phyloP scores from a whole-genome alignment of 2,888 invertebrate species.

The Malacosoma neustria region DNA sequence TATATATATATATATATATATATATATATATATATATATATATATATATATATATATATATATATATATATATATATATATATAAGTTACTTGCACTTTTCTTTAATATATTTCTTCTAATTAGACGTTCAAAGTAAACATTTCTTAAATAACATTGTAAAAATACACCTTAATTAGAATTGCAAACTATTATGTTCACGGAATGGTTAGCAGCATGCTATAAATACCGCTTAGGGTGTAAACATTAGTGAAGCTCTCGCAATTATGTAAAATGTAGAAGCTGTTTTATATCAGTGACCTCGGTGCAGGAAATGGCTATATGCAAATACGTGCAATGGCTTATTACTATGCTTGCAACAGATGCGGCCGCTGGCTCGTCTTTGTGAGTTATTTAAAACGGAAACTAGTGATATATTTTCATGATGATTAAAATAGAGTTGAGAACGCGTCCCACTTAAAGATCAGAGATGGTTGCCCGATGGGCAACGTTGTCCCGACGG shows the following conservation, averaged over 20 bases:
- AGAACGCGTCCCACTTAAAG: slow-evolving; percentile 1
- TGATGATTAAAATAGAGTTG: background rate
- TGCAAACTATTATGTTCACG: background rate
- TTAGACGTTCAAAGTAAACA: no score
- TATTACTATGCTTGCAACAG: slow-evolving; percentile 13
- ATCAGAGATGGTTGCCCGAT: no score
- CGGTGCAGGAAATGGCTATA: slow-evolving; percentile 26
- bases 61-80: no score
- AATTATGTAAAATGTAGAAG: background rate
- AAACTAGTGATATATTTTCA: background rate
- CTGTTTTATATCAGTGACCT: slow-evolving; percentile 13
- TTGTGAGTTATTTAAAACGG: background rate
- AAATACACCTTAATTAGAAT: background rate
- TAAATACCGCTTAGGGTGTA: background rate
- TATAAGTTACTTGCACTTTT: no score
- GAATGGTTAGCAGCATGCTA: background rate
- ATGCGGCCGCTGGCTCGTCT: slow-evolving; percentile 1
- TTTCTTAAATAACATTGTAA: no score
- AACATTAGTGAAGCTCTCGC: background rate
- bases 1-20: no score
- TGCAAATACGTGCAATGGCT: slow-evolving; percentile 17
- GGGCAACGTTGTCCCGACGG: no score
- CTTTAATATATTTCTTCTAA: no score
- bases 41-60: no score
- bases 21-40: no score